Base-by-base conservation (phyloP, 1,140 invertebrate species). In the Archivesica marissinica region DNA sequence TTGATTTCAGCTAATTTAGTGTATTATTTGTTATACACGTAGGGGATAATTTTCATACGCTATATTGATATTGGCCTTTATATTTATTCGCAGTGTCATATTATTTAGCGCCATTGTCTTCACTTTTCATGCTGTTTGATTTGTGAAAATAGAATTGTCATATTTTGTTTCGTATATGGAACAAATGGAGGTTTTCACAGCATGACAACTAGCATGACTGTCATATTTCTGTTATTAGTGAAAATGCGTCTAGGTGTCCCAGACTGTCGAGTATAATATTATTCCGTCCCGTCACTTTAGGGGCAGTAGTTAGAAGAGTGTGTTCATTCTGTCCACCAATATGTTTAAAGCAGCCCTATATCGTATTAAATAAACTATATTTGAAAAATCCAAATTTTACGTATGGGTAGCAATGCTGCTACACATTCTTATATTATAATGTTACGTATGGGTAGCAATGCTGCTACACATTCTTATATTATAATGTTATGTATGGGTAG, bases 1-100 rank as follows among this genome's bases (percentile, higher is more conserved):
- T 64, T 35, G 59, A 64, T 64, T 64, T 20, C 30, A 35, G 59
- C 59, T 33, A 64, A 64, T 64, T 64, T 35, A 20, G n/a, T n/a
- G n/a, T n/a, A n/a, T n/a, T n/a, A n/a, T n/a, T n/a, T n/a, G n/a
- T n/a, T n/a, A n/a, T n/a, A n/a, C n/a, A n/a, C n/a, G n/a, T n/a
- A n/a, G 59, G 9, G 2, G 30, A 35, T 64, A 35, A 64, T 64
- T 35, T 35, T 35, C 30, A 35, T 35, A 64, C 59, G 2, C 59
- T 64, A 35, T 13, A 35, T 64, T 4, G 7, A 35, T 64, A 64
- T 64, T 64, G 59, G 38, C 59, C 59, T 33, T 64, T 64, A n/a
- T n/a, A n/a, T n/a, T n/a, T n/a, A n/a, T n/a, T n/a, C n/a, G n/a
- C n/a, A 20, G 44, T 47, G 7, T 11, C 44, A 47, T 11, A 9